Conservation (phyloP, 2,797 vertebrate genomes). For the Malurus leucopterus region DNA sequence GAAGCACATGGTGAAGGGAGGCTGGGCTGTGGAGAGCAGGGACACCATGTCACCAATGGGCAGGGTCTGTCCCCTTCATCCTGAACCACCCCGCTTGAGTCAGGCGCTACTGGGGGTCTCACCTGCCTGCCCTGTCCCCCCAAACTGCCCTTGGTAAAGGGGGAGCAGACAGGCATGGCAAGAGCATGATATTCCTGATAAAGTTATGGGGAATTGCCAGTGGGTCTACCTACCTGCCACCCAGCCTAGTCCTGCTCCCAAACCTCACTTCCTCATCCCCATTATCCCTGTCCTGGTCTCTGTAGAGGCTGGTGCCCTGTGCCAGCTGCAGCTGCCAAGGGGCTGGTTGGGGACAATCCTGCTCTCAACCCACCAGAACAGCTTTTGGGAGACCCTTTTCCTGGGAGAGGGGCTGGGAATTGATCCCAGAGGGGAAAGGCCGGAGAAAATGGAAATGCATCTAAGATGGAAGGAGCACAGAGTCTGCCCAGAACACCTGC, state of each 20-base stretch:
- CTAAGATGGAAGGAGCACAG: rapidly evolving
- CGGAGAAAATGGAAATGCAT: rapidly evolving
- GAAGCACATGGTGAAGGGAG: constrained; percentile 97
- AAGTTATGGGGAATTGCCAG: rapidly evolving
- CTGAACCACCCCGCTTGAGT: rapidly evolving
- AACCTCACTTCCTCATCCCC: rapidly evolving
- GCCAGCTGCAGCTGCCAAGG: rapidly evolving
- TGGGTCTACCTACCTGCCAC: rapidly evolving
- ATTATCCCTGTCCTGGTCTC: rapidly evolving
- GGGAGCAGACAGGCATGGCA: background rate
- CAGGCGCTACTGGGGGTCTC: rapidly evolving
- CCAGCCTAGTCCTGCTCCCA: rapidly evolving
- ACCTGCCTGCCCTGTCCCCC: rapidly evolving
- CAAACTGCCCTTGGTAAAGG: rapidly evolving
- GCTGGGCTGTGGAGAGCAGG: constrained; percentile 81
- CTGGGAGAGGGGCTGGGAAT: background rate
- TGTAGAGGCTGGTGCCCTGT: rapidly evolving
- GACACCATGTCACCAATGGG: rapidly evolving
- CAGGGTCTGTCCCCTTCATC: background rate
- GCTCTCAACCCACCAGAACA: background rate
- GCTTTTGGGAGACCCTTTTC: background rate
- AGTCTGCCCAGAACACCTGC: rapidly evolving
- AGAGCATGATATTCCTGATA: background rate
- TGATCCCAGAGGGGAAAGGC: no score
- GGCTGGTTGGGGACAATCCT: background rate